phyloP scores from a whole-genome alignment of 2,888 invertebrate genomes.

The Helicoverpa assulta region DNA sequence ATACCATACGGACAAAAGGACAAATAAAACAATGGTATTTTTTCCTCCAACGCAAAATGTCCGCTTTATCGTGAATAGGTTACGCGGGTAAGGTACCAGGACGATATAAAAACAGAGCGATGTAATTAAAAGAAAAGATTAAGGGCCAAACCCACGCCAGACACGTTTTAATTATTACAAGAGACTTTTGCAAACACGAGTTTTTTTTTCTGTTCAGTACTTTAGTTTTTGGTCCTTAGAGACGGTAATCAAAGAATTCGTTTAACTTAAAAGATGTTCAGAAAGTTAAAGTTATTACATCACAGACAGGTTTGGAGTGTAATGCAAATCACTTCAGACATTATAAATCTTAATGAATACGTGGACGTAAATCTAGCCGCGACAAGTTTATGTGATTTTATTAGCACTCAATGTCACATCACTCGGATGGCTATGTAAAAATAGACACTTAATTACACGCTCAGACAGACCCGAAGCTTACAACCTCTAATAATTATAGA shows the following conservation, averaged over 20 bases:
- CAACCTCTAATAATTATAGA: no score
- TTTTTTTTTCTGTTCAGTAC: slow-evolving; percentile 14
- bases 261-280: slow-evolving; percentile 8
- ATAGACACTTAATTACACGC: slow-evolving; percentile 10
- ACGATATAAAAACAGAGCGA: slow-evolving; percentile 55
- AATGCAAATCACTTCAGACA: slow-evolving; percentile 29
- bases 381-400: slow-evolving; percentile 44
- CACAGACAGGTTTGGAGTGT: slow-evolving; percentile 11
- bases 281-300: slow-evolving; percentile 17
- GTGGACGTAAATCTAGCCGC: slow-evolving; percentile 37
- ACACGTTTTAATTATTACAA: slow-evolving; percentile 54
- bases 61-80: slow-evolving; percentile 47
- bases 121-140: slow-evolving; percentile 66
- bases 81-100: slow-evolving; percentile 48
- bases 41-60: slow-evolving; percentile 36
- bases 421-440: slow-evolving; percentile 17
- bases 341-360: slow-evolving; percentile 44
- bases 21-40: slow-evolving; percentile 45
- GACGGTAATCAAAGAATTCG: slow-evolving; percentile 9
- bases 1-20: slow-evolving; percentile 29
- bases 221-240: slow-evolving; percentile 12
- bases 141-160: slow-evolving; percentile 56
- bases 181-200: slow-evolving; percentile 28
- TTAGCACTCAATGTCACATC: slow-evolving; percentile 43
- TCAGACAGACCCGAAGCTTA: background rate